Evolutionary conservation across 2,113 vertebrate species (phyloP), one percentile per base, ranked within the genome.

Genomic region (Campylorhamphus procurvoides): DNA sequence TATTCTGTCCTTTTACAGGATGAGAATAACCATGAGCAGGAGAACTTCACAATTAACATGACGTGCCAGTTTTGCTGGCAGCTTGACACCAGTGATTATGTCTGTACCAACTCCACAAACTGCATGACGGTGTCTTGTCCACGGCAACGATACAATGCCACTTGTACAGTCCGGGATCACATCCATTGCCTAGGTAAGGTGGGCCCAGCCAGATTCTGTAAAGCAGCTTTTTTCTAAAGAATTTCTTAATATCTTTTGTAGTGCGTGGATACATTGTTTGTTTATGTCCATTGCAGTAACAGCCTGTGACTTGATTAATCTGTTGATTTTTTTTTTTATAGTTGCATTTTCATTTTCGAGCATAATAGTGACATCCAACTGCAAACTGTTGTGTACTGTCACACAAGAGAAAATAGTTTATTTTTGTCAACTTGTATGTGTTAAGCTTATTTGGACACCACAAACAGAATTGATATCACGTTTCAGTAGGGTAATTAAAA

Each of bases 41-140:
- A 97, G 96, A 98, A 96, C 97, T 99, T 99, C 22, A 93, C 98
- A 35, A 94, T 99, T 85, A 98, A 98, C 63, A 98, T 99, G 98
- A 98, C 96, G 0, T 99, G 99, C 96, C 99, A 98, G 85, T 99
- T 99, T 93, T 99, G 99, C 97, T 99, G 99, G 99, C 99, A 99
- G 97, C 98, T 99, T 55, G 98, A 99, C 6, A 97, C 99, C 4
- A 97, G 98, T 3, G 97, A 98, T 91, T 99, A 99, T 7, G 97
- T 98, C 20, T 99, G 99, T 92, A 97, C 97, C 74, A 99, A 98
- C 77, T 98, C 98, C 22, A 99, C 98, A 40, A 98, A 52, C 97
- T 99, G 99, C 91, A 99, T 98, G 99, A 98, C 99, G 0, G 99
- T 99, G 28, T 98, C 99, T 28, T 99, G 99, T 64, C 99, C 99